Evolutionary conservation across 1,140 invertebrate genomes (phyloP).

Genomic region (Drosophila ercepeae): DNA sequence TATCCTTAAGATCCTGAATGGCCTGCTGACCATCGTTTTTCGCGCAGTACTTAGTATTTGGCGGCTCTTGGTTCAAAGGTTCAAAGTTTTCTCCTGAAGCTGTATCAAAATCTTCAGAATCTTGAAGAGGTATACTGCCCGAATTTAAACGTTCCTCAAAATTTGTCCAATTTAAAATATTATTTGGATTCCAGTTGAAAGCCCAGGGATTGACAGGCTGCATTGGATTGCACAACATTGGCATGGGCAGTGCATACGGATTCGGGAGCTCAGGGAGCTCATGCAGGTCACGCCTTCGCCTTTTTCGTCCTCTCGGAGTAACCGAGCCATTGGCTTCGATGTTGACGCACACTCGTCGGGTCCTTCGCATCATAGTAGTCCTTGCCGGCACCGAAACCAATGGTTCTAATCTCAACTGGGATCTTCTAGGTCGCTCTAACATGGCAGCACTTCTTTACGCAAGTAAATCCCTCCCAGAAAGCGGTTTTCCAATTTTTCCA

Average conservation of each 20-base stretch:
- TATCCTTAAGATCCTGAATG: constrained; percentile 11
- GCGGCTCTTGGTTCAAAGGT: not conserved
- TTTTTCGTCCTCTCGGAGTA: not conserved
- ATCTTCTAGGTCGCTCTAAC: constrained; percentile 12
- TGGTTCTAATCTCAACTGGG: constrained; percentile 2
- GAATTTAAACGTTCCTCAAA: not conserved
- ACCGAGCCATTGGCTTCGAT: constrained; percentile 43
- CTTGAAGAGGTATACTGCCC: not conserved
- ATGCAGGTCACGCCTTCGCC: not conserved
- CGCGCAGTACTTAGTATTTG: too few relatives aligned
- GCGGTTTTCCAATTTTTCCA: too few relatives aligned
- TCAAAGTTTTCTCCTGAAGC: not conserved
- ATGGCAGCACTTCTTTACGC: not conserved
- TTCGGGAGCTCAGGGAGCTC: not conserved
- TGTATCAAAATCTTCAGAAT: not conserved
- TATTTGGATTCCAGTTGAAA: not conserved
- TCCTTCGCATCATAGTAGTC: constrained; percentile 40
- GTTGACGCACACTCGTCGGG: constrained; percentile 46
- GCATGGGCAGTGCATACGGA: not conserved
- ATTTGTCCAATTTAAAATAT: not conserved
- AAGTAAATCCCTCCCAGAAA: not conserved
- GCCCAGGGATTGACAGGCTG: not conserved
- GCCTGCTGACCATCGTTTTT: not conserved
- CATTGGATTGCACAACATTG: not conserved
- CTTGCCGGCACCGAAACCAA: constrained; percentile 7